Evolutionary conservation across 2,113 vertebrate genomes (phyloP).

Genomic region (Podarcis muralis): DNA sequence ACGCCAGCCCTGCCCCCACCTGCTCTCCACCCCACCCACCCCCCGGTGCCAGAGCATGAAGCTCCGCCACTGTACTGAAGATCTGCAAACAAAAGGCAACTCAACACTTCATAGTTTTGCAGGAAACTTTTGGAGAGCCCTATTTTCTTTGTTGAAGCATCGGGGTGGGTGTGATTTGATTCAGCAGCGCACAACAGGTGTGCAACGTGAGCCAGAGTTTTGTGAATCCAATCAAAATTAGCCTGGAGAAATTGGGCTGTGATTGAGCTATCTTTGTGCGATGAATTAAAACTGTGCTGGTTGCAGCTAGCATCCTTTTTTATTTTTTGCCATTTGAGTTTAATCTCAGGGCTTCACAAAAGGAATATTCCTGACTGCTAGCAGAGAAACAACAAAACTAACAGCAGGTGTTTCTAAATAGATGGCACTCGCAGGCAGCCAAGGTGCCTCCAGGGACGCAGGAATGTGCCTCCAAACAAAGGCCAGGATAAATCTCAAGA

Average conservation of each 20-base stretch:
- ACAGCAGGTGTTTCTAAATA: constrained; percentile 45
- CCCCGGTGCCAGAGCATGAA: too few relatives aligned
- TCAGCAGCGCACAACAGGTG: constrained; percentile 14
- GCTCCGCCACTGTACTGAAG: not conserved
- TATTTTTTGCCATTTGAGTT: constrained; percentile 33
- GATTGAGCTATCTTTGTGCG: constrained; percentile 24
- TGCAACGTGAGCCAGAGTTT: constrained; percentile 25
- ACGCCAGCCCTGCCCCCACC: too few relatives aligned
- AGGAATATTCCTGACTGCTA: constrained; percentile 23
- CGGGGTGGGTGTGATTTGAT: constrained; percentile 14
- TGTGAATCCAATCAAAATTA: constrained; percentile 49
- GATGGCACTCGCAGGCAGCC: constrained; percentile 1
- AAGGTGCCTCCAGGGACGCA: constrained; percentile 15
- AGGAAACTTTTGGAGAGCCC: not conserved
- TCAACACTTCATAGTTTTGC: not conserved
- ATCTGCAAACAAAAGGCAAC: not conserved
- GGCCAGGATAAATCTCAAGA: constrained; percentile 13
- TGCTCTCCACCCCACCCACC: too few relatives aligned
- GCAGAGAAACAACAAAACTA: constrained; percentile 41
- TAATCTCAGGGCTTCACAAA: constrained; percentile 42
- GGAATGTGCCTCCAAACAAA: constrained; percentile 38
- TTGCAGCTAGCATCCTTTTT: accelerated
- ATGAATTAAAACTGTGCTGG: constrained; percentile 28
- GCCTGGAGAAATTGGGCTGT: constrained; percentile 19
- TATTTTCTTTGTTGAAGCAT: not conserved